A percentile compares a stretch with the other conserved stretches of the same genome.
These are phyloP conservation scores for Melanchra persicariae DNA, from an alignment of 2,888 invertebrate species.

Conservation along the genomic window DNA sequence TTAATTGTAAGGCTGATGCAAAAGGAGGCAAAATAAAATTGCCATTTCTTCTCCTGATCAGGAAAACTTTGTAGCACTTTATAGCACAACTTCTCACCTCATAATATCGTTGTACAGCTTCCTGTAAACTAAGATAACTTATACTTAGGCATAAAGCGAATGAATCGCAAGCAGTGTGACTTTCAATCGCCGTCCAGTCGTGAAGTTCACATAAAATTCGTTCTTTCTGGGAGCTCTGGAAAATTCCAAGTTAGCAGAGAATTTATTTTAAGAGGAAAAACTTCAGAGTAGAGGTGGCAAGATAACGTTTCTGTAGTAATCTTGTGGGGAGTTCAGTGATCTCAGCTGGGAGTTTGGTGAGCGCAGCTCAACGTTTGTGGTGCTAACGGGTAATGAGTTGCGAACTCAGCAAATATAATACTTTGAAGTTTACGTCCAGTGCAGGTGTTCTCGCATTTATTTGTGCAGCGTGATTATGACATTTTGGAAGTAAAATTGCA, in stretches of 20 bases:
- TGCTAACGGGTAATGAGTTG: conserved; percentile 68
- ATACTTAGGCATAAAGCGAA: conserved; percentile 47
- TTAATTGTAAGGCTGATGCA: neutral
- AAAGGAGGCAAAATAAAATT: neutral
- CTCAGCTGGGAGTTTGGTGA: conserved; percentile 46
- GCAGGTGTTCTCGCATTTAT: conserved; percentile 28
- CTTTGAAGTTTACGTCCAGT: conserved; percentile 62
- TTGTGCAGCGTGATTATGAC: conserved; percentile 8
- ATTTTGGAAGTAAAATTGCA: conserved; percentile 5
- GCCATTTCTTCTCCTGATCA: neutral
- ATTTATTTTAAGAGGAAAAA: conserved; percentile 70
- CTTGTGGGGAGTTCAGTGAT: conserved; percentile 46
- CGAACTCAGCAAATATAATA: conserved; percentile 67
- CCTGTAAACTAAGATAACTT: conserved; percentile 25
- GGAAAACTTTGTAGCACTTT: neutral
- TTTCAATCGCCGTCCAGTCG: conserved; percentile 26
- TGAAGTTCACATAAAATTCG: conserved; percentile 64
- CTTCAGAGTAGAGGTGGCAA: conserved; percentile 51
- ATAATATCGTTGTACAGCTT: conserved; percentile 2
- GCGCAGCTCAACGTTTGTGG: conserved; percentile 57
- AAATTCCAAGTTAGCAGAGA: conserved; percentile 55
- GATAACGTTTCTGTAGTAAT: conserved; percentile 61
- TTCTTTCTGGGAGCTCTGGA: conserved; percentile 42
- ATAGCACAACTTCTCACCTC: conserved; percentile 5
- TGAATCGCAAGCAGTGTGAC: conserved; percentile 27